These are phyloP conservation scores for Isichthys henryi DNA, from an alignment of 2,113 vertebrate genomes.

Conservation along the genomic window DNA sequence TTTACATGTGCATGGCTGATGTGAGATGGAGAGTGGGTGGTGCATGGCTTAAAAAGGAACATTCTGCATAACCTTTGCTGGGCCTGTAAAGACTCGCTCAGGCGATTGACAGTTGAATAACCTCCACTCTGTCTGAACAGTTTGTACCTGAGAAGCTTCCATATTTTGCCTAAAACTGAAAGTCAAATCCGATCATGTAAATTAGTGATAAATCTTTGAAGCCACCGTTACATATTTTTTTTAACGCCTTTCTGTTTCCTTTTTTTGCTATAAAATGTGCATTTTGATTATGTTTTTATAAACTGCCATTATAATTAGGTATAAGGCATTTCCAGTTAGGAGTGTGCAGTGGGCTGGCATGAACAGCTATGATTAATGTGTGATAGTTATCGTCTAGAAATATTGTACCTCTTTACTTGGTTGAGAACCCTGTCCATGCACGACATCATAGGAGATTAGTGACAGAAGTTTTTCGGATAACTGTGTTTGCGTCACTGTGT, in stretches of 20 bases:
- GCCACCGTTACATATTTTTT: not conserved
- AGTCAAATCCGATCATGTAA: not conserved
- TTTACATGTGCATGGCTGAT: not conserved
- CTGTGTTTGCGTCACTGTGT: not conserved
- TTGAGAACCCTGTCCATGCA: not conserved
- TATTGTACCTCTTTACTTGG: not conserved
- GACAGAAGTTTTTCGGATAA: not conserved
- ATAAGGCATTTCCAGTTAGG: not conserved
- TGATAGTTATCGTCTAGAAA: not conserved
- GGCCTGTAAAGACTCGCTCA: constrained; percentile 8
- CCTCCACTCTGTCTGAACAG: not conserved
- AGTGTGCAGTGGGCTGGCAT: not conserved
- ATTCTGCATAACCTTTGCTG: not conserved
- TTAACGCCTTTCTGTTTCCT: not conserved
- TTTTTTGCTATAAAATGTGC: not conserved
- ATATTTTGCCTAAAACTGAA: constrained; percentile 3
- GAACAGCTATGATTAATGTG: not conserved
- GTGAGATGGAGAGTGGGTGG: not conserved
- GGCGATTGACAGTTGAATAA: not conserved
- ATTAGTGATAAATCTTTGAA: not conserved
- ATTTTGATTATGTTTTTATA: not conserved
- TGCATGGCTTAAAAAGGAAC: not conserved
- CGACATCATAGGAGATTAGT: not conserved
- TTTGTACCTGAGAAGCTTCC: not conserved
- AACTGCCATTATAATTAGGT: not conserved